Evolutionary conservation across 2,797 vertebrate genomes (phyloP).

Genomic region (Manis javanica): DNA sequence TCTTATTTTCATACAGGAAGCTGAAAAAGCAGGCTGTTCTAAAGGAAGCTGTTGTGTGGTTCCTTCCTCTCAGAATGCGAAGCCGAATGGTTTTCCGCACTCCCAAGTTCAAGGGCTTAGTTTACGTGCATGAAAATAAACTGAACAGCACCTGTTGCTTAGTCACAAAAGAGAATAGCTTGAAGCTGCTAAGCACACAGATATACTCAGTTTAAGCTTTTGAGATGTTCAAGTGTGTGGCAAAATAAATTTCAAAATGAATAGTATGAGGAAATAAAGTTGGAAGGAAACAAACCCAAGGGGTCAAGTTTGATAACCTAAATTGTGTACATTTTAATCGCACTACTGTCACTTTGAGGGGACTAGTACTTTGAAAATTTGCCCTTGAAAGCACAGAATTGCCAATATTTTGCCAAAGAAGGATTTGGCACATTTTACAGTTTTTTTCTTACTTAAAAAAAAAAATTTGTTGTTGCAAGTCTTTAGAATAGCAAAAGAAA

Average conservation of each 20-base stretch:
- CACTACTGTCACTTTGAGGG: background rate
- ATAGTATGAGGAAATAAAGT: slow-evolving; percentile 16
- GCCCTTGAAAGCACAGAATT: slow-evolving; percentile 33
- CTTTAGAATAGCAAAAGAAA: slow-evolving; percentile 10
- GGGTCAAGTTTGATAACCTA: background rate
- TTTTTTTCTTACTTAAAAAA: background rate
- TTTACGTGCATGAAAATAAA: slow-evolving; percentile 84
- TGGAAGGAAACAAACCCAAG: slow-evolving; percentile 28
- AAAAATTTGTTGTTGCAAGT: background rate
- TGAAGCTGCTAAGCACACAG: slow-evolving; percentile 75
- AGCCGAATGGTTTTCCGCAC: slow-evolving; percentile 85
- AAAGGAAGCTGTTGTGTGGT: slow-evolving; percentile 81
- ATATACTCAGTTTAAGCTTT: slow-evolving; percentile 76
- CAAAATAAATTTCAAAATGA: slow-evolving; percentile 26
- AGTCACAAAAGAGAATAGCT: slow-evolving; percentile 82
- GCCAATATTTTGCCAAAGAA: background rate
- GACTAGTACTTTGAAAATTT: slow-evolving; percentile 1
- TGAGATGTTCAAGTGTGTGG: slow-evolving; percentile 63
- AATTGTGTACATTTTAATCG: background rate
- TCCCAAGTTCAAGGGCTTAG: slow-evolving; percentile 83
- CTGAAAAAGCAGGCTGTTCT: slow-evolving; percentile 77
- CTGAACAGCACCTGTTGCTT: slow-evolving; percentile 86
- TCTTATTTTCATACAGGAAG: slow-evolving; percentile 72
- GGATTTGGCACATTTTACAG: slow-evolving; percentile 10
- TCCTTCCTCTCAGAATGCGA: slow-evolving; percentile 85